Percentiles rank a stretch among this genome's conserved stretches.
These are phyloP conservation scores for Ciconia maguari DNA, from an alignment of 2,113 vertebrate species.

Conservation along the genomic window DNA sequence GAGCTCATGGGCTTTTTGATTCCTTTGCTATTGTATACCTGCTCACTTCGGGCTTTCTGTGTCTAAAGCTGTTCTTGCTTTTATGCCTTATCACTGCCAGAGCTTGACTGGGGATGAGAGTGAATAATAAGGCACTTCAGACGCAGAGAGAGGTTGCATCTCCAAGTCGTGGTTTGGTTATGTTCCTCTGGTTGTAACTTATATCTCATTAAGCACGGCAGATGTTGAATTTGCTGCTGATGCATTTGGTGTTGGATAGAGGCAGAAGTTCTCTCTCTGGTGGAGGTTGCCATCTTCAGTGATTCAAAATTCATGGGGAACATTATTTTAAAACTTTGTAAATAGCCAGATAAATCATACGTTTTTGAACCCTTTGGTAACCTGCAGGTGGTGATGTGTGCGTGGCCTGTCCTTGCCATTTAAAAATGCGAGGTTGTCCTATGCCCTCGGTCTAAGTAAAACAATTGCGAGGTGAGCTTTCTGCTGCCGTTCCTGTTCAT, in stretches of 20 bases:
- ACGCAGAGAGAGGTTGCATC: not conserved
- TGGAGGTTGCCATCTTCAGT: not conserved
- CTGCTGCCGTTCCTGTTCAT: rapidly evolving
- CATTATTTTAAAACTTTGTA: not conserved
- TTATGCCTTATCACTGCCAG: not conserved
- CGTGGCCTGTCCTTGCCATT: not conserved
- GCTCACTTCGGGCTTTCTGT: not conserved
- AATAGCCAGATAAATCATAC: not conserved
- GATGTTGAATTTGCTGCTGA: not conserved
- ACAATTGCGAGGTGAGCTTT: not conserved
- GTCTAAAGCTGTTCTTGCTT: not conserved
- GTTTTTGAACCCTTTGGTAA: not conserved
- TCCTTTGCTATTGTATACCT: not conserved
- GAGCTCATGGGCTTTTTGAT: not conserved
- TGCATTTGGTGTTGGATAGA: not conserved
- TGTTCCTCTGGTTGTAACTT: not conserved
- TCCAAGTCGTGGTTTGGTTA: not conserved
- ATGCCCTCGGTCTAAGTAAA: rapidly evolving
- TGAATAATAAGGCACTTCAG: not conserved
- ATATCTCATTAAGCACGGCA: not conserved
- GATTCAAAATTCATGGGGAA: not conserved
- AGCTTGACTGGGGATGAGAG: not conserved
- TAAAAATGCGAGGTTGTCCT: rapidly evolving
- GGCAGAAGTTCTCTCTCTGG: not conserved
- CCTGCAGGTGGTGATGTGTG: not conserved